phyloP scores from a whole-genome alignment of 2,888 invertebrate species.

The Catocala sponsa region DNA sequence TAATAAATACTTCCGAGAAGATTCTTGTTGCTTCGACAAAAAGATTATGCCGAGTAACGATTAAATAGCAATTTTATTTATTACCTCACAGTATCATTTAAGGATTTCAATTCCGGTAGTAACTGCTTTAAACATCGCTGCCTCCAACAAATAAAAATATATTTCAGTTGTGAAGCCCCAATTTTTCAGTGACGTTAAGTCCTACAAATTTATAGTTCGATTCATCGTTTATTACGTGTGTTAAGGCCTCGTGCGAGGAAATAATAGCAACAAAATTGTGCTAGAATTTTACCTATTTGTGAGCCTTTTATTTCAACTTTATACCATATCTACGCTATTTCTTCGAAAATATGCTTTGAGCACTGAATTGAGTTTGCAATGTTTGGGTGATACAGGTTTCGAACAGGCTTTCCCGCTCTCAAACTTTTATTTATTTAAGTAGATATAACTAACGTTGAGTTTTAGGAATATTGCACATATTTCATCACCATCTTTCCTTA shows the following conservation, averaged over 20 bases:
- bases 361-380: too few species aligned
- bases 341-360: too few species aligned
- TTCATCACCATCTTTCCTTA: too few species aligned
- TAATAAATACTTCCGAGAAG: slow-evolving; percentile 33
- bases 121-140: neutral
- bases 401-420: too few species aligned
- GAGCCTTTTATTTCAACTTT: neutral
- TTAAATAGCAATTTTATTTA: slow-evolving; percentile 21
- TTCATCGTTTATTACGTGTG: slow-evolving; percentile 7
- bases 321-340: too few species aligned
- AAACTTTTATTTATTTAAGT: too few species aligned
- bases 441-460: too few species aligned
- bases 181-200: slow-evolving; percentile 9
- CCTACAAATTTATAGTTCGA: slow-evolving; percentile 4
- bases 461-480: too few species aligned
- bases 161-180: neutral
- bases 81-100: neutral
- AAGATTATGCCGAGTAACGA: slow-evolving; percentile 17
- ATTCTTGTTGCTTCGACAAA: slow-evolving; percentile 24
- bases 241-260: neutral
- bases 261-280: slow-evolving; percentile 1
- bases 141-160: slow-evolving; percentile 2
- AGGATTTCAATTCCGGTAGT: neutral
- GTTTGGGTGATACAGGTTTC: too few species aligned
- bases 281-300: slow-evolving; percentile 1